Percentiles rank a stretch among this genome's conserved stretches.
Conservation (phyloP, 2,888 invertebrate genomes). For the Cloeon dipterum region DNA sequence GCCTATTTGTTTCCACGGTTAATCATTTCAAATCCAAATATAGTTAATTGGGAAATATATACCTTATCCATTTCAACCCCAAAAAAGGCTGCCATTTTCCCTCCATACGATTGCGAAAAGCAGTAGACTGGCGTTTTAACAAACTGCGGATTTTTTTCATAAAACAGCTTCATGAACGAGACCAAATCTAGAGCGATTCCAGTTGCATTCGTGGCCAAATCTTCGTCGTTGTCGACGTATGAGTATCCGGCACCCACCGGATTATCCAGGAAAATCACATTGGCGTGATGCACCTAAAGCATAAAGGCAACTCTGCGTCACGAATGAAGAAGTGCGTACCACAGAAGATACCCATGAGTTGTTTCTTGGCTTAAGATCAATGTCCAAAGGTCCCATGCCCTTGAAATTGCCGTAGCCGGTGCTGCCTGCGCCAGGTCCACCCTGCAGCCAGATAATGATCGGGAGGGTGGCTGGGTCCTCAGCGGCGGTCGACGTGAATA, state of each 20-base stretch:
- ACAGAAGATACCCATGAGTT: slow-evolving; percentile 59
- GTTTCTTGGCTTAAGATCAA: slow-evolving; percentile 38
- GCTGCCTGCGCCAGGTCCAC: slow-evolving; percentile 63
- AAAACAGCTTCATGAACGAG: slow-evolving; percentile 42
- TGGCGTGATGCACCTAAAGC: slow-evolving; percentile 55
- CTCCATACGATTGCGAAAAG: slow-evolving; percentile 78
- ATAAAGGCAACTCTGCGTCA: too few species aligned
- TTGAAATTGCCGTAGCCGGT: slow-evolving; percentile 73
- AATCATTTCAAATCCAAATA: too few species aligned
- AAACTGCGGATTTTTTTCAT: slow-evolving; percentile 41
- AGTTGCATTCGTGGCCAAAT: slow-evolving; percentile 29
- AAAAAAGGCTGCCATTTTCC: slow-evolving; percentile 79
- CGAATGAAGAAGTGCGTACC: too few species aligned
- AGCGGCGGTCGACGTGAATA: slow-evolving; percentile 40
- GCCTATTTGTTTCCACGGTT: too few species aligned
- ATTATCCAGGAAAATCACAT: slow-evolving; percentile 71
- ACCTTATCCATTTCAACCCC: slow-evolving; percentile 26
- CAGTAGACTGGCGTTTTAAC: slow-evolving; percentile 54
- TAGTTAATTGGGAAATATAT: too few species aligned
- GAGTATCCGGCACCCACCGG: slow-evolving; percentile 79
- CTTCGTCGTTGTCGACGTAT: slow-evolving; percentile 33
- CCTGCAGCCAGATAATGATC: slow-evolving; percentile 67
- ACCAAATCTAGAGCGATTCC: slow-evolving; percentile 57
- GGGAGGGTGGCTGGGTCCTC: slow-evolving; percentile 38
- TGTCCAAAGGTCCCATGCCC: slow-evolving; percentile 53